phyloP scores from a whole-genome alignment of 2,113 vertebrate species.

The Chionis minor region DNA sequence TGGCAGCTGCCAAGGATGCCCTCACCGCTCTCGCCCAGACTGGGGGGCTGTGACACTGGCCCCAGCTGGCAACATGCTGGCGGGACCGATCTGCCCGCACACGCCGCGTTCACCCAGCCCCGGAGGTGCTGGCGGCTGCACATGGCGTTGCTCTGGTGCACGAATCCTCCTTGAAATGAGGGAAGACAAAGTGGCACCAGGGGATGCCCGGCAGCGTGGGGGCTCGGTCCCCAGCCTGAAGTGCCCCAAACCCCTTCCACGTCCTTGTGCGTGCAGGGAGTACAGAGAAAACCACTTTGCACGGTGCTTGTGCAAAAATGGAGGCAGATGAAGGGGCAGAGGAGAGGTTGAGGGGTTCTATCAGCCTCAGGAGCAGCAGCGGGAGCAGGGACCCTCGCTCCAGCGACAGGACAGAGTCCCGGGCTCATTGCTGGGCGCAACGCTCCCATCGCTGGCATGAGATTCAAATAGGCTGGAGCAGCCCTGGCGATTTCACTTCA shows the following conservation, averaged over 20 bases:
- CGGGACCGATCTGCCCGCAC: neutral
- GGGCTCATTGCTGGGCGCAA: rapidly evolving
- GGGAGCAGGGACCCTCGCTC: rapidly evolving
- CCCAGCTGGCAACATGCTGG: neutral
- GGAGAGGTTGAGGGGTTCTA: neutral
- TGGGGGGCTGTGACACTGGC: neutral
- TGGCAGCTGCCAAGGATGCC: neutral
- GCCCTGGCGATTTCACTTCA: neutral
- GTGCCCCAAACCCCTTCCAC: neutral
- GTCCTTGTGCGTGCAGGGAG: rapidly evolving
- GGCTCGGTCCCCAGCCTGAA: neutral
- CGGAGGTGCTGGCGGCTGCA: neutral
- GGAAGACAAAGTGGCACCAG: rapidly evolving
- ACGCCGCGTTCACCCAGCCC: rapidly evolving
- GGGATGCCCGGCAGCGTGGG: rapidly evolving
- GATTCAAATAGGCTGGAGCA: rapidly evolving
- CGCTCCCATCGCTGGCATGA: rapidly evolving
- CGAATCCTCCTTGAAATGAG: rapidly evolving
- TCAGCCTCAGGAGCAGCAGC: neutral
- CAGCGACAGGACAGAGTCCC: neutral
- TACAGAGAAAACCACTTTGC: neutral
- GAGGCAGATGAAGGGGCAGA: neutral
- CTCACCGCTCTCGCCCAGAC: rapidly evolving
- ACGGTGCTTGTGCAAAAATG: rapidly evolving
- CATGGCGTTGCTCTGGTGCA: rapidly evolving